Conservation (phyloP, 2,113 vertebrate genomes). For the Oriolus oriolus region DNA sequence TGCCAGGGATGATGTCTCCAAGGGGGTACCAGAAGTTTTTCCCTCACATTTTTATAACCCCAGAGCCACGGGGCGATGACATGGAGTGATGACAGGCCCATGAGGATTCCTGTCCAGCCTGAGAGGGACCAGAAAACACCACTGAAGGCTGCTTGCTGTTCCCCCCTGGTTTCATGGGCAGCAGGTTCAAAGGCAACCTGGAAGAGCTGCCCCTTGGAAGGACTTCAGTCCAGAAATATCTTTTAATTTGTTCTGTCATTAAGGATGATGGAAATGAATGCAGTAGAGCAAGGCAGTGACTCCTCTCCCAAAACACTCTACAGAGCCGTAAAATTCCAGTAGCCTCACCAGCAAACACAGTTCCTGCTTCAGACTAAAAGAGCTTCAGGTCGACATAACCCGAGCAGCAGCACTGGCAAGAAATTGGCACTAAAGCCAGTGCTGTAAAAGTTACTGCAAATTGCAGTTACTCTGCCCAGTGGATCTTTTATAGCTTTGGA, state of each 20-base stretch:
- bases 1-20: accelerated
- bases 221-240: neutral
- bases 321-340: neutral
- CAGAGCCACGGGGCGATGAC: accelerated
- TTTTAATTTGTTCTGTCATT: neutral
- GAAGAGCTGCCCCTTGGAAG: neutral
- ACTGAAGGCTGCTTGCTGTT: neutral
- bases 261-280: neutral
- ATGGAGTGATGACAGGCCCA: accelerated
- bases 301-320: neutral
- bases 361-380: neutral
- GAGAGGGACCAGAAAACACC: neutral
- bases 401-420: neutral
- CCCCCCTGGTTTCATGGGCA: neutral
- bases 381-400: neutral
- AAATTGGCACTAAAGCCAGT: neutral
- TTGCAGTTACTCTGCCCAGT: neutral
- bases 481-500: neutral
- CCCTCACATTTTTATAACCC: neutral
- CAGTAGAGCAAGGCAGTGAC: neutral
- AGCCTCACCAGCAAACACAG: neutral
- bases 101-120: neutral
- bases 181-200: neutral
- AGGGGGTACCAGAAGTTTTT: neutral
- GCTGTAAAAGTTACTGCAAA: neutral